Base-by-base conservation (phyloP, 2,113 vertebrate species). In the Sitta europaea region DNA sequence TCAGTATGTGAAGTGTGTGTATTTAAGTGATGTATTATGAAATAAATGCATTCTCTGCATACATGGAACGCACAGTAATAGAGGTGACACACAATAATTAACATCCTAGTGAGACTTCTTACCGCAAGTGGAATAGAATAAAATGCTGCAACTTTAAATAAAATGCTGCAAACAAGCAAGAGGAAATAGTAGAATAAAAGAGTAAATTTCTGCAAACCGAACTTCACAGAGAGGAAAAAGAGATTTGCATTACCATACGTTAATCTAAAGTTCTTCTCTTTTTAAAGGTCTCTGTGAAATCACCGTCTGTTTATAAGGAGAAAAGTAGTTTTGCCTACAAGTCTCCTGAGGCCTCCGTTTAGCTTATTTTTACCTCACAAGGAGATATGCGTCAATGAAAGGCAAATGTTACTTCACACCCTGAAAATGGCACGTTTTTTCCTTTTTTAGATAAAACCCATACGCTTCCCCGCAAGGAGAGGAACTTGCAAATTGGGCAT, bases 391-490 rank as follows among this genome's bases (percentile, higher is more conserved):
- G 2, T 74, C 91, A 87, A 88, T 90, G 86, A 91, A 85, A 92
- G 20, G 2, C 58, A 22, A 88, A 80, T 10, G 36, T 92, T 96
- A 86, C 92, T 82, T 94, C 90, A 94, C 76, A 88, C 74, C 43
- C 73, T 14, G 25, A 55, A 29, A 83, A 83, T 24, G 29, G 88
- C 94, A 94, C 75, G 55, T 93, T 96, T 92, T 83, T 80, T 48
- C 94, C 93, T 96, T 96, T 96, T 96, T 96, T 95, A 96, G 92
- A 15, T 86, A 71, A 93, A 93, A 90, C 24, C 31, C 12, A 0
- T 48, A 55, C 6, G 27, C 36, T 92, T 92, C 86, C 53, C 63
- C 59, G 35, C 43, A 72, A 24, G 21, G 50, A 96, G 75, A 72
- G 93, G 96, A 96, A 94, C 93, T 95, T 93, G 92, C 75, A 71